Conservation (phyloP, 1,140 invertebrate genomes). For the Acyrthosiphon pisum region DNA sequence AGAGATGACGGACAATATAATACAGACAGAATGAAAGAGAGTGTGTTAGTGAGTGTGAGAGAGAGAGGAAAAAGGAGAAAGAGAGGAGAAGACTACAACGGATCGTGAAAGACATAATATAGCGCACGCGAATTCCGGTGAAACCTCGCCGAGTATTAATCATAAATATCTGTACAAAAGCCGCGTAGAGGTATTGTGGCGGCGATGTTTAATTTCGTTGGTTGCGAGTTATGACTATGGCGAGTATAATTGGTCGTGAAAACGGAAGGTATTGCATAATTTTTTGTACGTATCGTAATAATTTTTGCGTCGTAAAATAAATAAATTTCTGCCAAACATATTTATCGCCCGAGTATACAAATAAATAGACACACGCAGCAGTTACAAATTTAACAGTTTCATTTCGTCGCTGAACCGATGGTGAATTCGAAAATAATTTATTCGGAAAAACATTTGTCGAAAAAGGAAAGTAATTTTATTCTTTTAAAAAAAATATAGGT, state of each 20-base stretch:
- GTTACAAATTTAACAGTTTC: not conserved
- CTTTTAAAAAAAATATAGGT: not conserved
- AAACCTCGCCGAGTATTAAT: not conserved
- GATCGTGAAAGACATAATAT: not conserved
- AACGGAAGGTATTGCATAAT: not conserved
- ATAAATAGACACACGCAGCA: not conserved
- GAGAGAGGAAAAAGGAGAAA: not conserved
- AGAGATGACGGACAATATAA: not conserved
- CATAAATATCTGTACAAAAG: not conserved
- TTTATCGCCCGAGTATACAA: not conserved
- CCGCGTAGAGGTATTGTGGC: not conserved
- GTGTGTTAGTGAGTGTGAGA: not conserved
- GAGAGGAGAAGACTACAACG: not conserved
- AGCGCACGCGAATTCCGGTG: not conserved
- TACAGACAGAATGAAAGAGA: not conserved
- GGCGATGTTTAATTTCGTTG: not conserved
- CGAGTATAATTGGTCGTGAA: not conserved
- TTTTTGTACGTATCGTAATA: not conserved
- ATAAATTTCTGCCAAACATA: not conserved
- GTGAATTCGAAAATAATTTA: not conserved
- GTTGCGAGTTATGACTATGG: not conserved
- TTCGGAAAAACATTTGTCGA: not conserved
- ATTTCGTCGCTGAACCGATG: not conserved
- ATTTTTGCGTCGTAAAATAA: not conserved
- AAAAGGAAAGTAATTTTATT: slow-evolving; percentile 19